A percentile compares a stretch with the other conserved stretches of the same genome.
Conservation (phyloP, 2,113 vertebrate species). For the Varanus komodoensis region DNA sequence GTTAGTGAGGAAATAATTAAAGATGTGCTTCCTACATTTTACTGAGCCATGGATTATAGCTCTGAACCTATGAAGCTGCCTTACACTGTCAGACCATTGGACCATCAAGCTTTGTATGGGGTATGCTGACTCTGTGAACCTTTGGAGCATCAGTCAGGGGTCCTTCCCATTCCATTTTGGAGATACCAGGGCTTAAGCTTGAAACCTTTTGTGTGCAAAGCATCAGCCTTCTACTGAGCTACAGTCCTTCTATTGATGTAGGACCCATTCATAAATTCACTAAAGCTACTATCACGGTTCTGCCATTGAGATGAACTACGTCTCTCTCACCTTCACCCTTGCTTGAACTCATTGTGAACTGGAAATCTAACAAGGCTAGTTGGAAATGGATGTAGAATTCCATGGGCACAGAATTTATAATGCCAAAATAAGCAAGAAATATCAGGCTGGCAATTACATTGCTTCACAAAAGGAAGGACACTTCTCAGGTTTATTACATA, state of each 20-base stretch:
- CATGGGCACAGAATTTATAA: slow-evolving; percentile 42
- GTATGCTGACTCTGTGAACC: background rate
- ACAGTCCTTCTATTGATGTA: background rate
- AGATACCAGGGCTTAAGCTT: background rate
- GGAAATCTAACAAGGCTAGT: background rate
- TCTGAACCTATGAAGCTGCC: background rate
- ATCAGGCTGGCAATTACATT: slow-evolving; percentile 51
- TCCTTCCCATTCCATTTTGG: background rate
- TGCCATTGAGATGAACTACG: background rate
- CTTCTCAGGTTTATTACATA: background rate
- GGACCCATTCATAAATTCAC: background rate
- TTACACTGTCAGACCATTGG: background rate
- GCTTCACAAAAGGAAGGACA: slow-evolving; percentile 63
- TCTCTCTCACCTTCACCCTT: background rate
- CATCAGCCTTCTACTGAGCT: background rate
- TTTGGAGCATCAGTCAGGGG: background rate
- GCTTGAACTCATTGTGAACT: background rate
- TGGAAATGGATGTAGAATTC: background rate
- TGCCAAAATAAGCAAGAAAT: slow-evolving; percentile 59
- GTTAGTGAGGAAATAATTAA: background rate
- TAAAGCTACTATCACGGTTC: background rate
- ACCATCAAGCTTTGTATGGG: background rate
- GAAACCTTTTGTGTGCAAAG: background rate
- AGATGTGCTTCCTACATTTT: background rate
- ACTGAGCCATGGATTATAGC: background rate